phyloP scores from a whole-genome alignment of 35 echinoderm and acorn worm species.

The Lytechinus pictus region DNA sequence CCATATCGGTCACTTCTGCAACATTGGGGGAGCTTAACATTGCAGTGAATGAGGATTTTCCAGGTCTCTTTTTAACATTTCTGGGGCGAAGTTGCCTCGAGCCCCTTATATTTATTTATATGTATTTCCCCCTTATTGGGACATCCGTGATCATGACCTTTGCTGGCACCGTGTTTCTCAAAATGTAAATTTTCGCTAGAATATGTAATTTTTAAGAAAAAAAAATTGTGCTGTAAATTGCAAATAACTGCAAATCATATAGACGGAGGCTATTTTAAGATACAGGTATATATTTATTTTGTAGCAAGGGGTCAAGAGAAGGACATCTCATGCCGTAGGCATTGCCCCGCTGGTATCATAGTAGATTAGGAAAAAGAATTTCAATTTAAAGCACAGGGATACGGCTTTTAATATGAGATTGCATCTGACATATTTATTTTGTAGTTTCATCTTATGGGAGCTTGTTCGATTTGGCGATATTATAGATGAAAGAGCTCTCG shows the following conservation, averaged over 20 bases:
- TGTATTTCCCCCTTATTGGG: too few species aligned
- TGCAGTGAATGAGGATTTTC: too few species aligned
- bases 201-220: background rate
- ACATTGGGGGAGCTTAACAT: too few species aligned
- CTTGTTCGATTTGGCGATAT: background rate
- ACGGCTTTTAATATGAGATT: background rate
- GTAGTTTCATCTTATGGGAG: background rate
- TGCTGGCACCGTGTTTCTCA: too few species aligned
- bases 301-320: background rate
- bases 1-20: too few species aligned
- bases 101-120: too few species aligned
- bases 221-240: background rate
- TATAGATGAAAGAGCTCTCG: background rate
- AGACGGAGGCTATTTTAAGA: background rate
- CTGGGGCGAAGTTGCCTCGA: too few species aligned
- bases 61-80: too few species aligned
- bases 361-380: constrained; percentile 1
- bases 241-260: background rate
- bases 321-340: background rate
- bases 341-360: background rate
- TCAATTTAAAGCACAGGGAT: background rate
- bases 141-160: too few species aligned
- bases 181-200: too few species aligned
- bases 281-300: background rate
- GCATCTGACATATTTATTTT: background rate